Base-by-base conservation (phyloP, 2,113 vertebrate genomes). In the Hiodon tergisus region DNA sequence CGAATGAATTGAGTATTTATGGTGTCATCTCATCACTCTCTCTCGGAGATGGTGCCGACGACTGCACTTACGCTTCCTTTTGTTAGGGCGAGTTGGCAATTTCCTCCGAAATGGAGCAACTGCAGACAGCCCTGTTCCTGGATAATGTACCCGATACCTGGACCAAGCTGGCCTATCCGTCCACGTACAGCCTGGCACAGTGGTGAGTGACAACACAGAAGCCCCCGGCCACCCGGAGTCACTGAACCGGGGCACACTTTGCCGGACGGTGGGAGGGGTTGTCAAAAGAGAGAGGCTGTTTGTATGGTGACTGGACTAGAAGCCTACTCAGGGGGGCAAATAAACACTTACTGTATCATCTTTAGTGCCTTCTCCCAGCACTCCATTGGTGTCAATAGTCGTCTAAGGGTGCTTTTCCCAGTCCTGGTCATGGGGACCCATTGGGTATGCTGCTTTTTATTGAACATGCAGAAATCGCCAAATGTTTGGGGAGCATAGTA, bases 61-160 rank as follows among this genome's bases (percentile, higher is more conserved):
- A 93, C 93, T 94, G 92, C 94, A 93, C 92, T 96, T 94, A 95
- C 94, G 93, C 93, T 93, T 96, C 93, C 93, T 93, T 96, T 97
- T 98, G 83, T 91, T 87, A 97, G 95, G 95, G 94, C 82, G 95
- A 98, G 87, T 91, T 98, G 90, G 95, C 95, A 85, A 91, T 98
- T 88, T 98, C 94, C 82, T 93, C 92, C 61, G 90, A 95, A 91
- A 97, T 94, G 90, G 93, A 97, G 87, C 93, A 92, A 90, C 92
- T 95, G 81, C 93, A 97, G 91, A 91, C 93, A 83, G 94, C 93
- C 82, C 87, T 94, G 89, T 95, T 95, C 92, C 95, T 94, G 85
- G 81, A 96, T 91, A 93, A 96, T 84, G 94, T 97, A 89, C 92
- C 94, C 69, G 93, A 94, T 85, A 94, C 91, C 86, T 94, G 94